Base-by-base conservation (phyloP, 2,797 vertebrate genomes). In the Dendrocincla fuliginosa region DNA sequence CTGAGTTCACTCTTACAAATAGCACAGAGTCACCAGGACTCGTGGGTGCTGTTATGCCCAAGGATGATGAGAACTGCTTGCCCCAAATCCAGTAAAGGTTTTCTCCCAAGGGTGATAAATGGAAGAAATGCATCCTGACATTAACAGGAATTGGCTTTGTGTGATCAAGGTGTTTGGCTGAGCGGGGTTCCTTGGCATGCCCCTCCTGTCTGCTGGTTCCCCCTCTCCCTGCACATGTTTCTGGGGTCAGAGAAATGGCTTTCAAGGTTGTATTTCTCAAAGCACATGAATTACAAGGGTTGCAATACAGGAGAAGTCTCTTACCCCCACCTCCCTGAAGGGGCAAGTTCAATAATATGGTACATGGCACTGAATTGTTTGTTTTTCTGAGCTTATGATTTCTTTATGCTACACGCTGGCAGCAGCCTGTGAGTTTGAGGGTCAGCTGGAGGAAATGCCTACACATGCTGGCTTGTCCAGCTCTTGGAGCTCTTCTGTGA, bases 401-500 rank as follows among this genome's bases (percentile, higher is more conserved):
- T 68, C 68, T 73, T 85, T 91, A 30, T 92, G 69, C 79, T 87
- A 0, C 53, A 28, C 55, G 41, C 35, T 92, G 92, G 84, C 79
- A 96, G 52, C 73, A 70, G 60, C 60, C 47, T 84, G 47, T 57
- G 32, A 1, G 78, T 92, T 76, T 64, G 74, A 84, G 86, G 53
- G 75, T 96, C 90, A 86, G 63, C 77, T 96, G 91, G 69, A 84
- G 60, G 82, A 94, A 92, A 80, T 90, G 82, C 71, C 44, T 81
- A 23, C 64, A 67, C 16, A 1, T 70, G 64, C 46, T 81, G 79
- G 52, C 83, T 23, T 55, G 71, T 81, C 44, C 93, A 59, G 37
- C 60, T 88, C 68, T 42, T 81, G 44, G 67, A 91, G 39, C 27
- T 25, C 46, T 79, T 82, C 90, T n/a, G 20, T 52, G 42, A 19